Percentiles rank a stretch among this genome's conserved stretches.
phyloP scores from a whole-genome alignment of 2,797 vertebrate genomes.

The Cygnus olor region DNA sequence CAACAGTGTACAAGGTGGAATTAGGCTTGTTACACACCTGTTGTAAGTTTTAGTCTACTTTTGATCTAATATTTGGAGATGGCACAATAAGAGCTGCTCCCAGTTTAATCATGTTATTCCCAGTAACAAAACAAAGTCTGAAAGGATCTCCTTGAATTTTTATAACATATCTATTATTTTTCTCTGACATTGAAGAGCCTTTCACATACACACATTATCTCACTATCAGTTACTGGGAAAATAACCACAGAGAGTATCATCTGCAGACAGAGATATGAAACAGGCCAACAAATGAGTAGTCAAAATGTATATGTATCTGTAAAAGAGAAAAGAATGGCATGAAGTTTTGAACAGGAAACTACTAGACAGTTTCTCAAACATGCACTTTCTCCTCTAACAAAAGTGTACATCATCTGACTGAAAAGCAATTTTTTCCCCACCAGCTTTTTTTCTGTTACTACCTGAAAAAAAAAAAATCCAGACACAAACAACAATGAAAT shows the following conservation, averaged over 20 bases:
- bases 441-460: not conserved
- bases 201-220: rapidly evolving
- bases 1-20: too few relatives aligned
- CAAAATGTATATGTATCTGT: not conserved
- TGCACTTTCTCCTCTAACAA: not conserved
- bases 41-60: not conserved
- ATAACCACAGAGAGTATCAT: not conserved
- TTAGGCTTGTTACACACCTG: not conserved
- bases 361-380: not conserved
- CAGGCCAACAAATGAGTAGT: not conserved
- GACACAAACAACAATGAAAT: not conserved
- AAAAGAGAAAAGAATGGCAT: not conserved
- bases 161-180: not conserved
- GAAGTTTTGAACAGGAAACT: not conserved
- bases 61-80: not conserved
- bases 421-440: not conserved
- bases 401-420: rapidly evolving
- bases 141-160: not conserved
- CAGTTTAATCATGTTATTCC: not conserved
- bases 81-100: not conserved
- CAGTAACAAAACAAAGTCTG: not conserved
- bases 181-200: not conserved
- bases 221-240: not conserved
- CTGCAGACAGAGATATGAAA: not conserved
- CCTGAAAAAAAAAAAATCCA: not conserved